These are phyloP conservation scores for Nasonia oneida DNA, from an alignment of 2,888 invertebrate genomes.

Conservation along the genomic window DNA sequence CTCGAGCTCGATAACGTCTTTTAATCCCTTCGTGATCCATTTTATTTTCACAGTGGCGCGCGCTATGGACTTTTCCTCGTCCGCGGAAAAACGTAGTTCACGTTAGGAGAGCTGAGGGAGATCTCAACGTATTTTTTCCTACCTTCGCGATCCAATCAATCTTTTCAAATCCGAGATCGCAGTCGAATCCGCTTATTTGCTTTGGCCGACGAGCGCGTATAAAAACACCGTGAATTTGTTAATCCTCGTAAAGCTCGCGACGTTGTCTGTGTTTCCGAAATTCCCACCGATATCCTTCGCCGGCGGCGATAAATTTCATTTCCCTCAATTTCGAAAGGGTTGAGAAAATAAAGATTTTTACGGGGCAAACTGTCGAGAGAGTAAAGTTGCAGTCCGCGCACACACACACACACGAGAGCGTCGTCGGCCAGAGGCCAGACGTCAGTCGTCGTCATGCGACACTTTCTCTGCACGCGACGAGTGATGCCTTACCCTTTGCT, in stretches of 20 bases:
- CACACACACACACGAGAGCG: background rate
- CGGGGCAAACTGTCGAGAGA: background rate
- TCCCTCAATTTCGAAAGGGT: conserved; percentile 43
- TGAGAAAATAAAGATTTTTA: conserved; percentile 51
- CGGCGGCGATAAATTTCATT: conserved; percentile 37
- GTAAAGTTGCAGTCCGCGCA: background rate
- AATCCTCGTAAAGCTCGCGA: conserved; percentile 21
- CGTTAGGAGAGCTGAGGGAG: background rate
- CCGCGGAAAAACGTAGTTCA: background rate
- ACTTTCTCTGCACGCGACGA: conserved; percentile 34
- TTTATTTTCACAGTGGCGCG: conserved; percentile 26
- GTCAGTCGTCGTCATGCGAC: background rate
- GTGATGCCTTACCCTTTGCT: conserved; percentile 32
- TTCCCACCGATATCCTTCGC: conserved; percentile 40
- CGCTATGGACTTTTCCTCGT: background rate
- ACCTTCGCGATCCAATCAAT: background rate
- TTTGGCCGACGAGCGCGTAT: background rate
- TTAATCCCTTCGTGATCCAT: conserved; percentile 44
- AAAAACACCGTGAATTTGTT: conserved; percentile 17
- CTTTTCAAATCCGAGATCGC: background rate
- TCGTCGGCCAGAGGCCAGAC: conserved; percentile 5
- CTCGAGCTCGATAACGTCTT: conserved; percentile 61
- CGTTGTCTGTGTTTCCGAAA: conserved; percentile 34
- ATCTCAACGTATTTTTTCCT: background rate
- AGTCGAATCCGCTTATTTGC: too few relatives aligned